A percentile compares a stretch with the other conserved stretches of the same genome.
Evolutionary conservation across 2,113 vertebrate genomes (phyloP).

Genomic region (Montifringilla adamsi): DNA sequence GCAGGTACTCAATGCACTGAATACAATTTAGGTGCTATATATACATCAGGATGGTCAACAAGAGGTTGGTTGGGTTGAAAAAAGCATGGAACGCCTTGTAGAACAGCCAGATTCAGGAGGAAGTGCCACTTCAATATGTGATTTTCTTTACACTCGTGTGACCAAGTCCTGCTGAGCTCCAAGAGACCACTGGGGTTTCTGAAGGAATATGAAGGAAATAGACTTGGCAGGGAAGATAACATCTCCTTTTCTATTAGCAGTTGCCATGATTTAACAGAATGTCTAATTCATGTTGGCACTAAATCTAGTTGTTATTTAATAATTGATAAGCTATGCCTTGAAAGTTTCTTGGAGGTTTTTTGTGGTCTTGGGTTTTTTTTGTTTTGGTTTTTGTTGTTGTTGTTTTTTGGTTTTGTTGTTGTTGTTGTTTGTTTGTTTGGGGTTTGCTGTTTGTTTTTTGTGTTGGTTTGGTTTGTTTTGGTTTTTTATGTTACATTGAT

Average conservation of each 20-base stretch:
- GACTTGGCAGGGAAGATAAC: not conserved
- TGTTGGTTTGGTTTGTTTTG: not conserved
- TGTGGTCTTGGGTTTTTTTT: not conserved
- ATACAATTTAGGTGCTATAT: not conserved
- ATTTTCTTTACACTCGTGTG: not conserved
- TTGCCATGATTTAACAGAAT: not conserved
- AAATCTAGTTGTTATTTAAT: not conserved
- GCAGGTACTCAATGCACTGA: not conserved
- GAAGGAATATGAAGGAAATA: not conserved
- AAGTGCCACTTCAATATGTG: accelerated
- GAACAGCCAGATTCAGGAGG: not conserved
- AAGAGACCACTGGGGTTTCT: not conserved
- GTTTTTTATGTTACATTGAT: not conserved
- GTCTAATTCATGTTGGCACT: not conserved
- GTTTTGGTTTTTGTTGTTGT: not conserved
- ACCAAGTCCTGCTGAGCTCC: not conserved
- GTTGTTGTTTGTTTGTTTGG: not conserved
- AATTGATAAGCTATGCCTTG: not conserved
- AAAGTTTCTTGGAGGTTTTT: not conserved
- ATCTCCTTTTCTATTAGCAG: not conserved
- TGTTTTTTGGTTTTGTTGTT: not conserved
- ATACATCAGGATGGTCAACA: not conserved
- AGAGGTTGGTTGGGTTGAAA: not conserved
- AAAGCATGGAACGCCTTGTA: not conserved
- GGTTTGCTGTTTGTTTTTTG: not conserved